Evolutionary conservation across 1,140 invertebrate genomes (phyloP), one percentile per base, ranked within the genome.

Genomic region (Melipona quadrifasciata): DNA sequence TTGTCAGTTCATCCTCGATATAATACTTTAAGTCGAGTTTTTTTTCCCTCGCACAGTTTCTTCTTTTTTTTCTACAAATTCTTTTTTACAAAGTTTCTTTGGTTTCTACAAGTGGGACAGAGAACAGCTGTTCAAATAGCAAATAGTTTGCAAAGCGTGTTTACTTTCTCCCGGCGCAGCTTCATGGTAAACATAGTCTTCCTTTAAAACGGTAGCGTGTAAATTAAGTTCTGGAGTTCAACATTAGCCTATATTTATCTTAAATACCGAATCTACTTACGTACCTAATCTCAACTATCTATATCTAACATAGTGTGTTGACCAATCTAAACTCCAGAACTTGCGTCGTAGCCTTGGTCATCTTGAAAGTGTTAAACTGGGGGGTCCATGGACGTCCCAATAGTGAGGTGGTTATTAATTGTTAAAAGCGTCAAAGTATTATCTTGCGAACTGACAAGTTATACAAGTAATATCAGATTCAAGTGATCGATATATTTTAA

Each of bases 401-500:
- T 47, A 19, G 27, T 17, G 21, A 71, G 17, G 21, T 24, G n/a
- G 61, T 27, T 24, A 70, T 47, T 39, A 34, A 21, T 70, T 39
- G 39, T 31, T 27, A 47, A 53, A 68, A 68, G 24, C 27, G 16
- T 70, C 53, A 21, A 61, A 47, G 79, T 72, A 61, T 80, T 80
- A 58, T 72, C 79, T 51, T 55, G 19, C 21, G 78, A 80, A 19
- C 67, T 80, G 68, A 80, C 68, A 73, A 5, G n/a, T 19, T 73
- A 34, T 55, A n/a, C n/a, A n/a, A n/a, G n/a, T 24, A 31, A 51
- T 73, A 80, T 71, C n/a, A 27, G 34, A 34, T 72, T 80, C 12
- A 73, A 72, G 55, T 55, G 31, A n/a, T 82, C 2, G 27, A 75
- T 61, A 72, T 80, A 80, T 80, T 80, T 75, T 82, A 58, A 21